Conservation (phyloP, 2,797 vertebrate species). For the Cirrhinus molitorella region DNA sequence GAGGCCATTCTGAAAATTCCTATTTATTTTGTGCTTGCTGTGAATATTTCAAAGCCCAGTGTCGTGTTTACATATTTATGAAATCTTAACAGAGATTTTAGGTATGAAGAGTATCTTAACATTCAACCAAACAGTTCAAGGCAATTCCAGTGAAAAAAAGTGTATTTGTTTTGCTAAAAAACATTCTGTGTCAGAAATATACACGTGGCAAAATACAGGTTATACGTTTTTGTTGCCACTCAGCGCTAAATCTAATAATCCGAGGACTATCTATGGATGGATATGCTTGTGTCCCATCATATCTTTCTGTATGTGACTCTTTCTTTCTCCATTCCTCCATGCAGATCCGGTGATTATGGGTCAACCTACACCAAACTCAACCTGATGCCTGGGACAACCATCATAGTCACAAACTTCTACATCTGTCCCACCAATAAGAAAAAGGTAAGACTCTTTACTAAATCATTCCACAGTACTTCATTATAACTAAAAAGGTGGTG, state of each 20-base stretch:
- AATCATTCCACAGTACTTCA: not conserved
- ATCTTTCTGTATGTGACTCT: not conserved
- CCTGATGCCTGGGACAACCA: constrained; percentile 89
- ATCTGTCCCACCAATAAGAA: constrained; percentile 97
- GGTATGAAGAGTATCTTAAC: not conserved
- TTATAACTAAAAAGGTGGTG: not conserved
- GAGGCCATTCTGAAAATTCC: not conserved
- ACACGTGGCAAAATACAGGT: not conserved
- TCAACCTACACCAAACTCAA: constrained; percentile 94
- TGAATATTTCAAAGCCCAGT: not conserved
- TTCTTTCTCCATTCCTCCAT: constrained; percentile 44
- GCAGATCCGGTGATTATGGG: constrained; percentile 94
- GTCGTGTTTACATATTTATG: not conserved
- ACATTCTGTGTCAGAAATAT: too few species aligned
- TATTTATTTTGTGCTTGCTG: not conserved
- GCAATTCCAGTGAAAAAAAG: not conserved
- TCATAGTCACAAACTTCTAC: constrained; percentile 96
- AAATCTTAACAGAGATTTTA: not conserved
- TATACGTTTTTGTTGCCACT: not conserved
- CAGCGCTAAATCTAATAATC: not conserved
- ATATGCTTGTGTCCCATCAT: not conserved
- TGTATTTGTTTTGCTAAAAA: not conserved
- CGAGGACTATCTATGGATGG: not conserved
- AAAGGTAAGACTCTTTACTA: constrained; percentile 83
- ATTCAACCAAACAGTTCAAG: not conserved